Conservation (phyloP, 2,888 invertebrate genomes). For the Prenolepis imparis region DNA sequence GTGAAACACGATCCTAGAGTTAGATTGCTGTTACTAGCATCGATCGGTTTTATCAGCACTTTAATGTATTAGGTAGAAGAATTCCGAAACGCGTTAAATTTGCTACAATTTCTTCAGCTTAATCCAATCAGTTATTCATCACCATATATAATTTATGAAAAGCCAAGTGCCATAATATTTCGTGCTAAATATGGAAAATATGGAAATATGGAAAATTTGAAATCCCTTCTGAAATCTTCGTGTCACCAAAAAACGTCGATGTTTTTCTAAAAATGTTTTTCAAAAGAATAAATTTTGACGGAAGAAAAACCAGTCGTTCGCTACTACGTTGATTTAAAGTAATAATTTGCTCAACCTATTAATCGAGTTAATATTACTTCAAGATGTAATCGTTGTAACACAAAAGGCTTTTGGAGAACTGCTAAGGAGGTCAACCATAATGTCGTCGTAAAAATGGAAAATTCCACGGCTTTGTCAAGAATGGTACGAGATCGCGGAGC, state of each 20-base stretch:
- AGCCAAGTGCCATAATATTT: not conserved
- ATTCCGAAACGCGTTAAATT: not conserved
- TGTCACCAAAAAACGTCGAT: not conserved
- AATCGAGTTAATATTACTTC: conserved; percentile 12
- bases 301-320: not conserved
- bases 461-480: not conserved
- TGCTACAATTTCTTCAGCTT: not conserved
- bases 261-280: not conserved
- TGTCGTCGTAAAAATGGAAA: not conserved
- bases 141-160: not conserved
- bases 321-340: not conserved
- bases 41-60: not conserved
- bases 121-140: not conserved
- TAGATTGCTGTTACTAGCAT: not conserved
- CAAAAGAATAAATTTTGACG: not conserved
- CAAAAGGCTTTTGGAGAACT: not conserved
- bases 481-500: not conserved
- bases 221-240: not conserved
- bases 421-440: not conserved
- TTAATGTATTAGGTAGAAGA: not conserved
- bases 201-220: not conserved
- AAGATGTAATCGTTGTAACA: not conserved
- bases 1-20: not conserved
- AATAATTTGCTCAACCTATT: conserved; percentile 27
- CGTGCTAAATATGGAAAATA: not conserved